These are phyloP conservation scores for Chrysochloris asiatica DNA, from an alignment of 2,113 vertebrate genomes.

Conservation along the genomic window DNA sequence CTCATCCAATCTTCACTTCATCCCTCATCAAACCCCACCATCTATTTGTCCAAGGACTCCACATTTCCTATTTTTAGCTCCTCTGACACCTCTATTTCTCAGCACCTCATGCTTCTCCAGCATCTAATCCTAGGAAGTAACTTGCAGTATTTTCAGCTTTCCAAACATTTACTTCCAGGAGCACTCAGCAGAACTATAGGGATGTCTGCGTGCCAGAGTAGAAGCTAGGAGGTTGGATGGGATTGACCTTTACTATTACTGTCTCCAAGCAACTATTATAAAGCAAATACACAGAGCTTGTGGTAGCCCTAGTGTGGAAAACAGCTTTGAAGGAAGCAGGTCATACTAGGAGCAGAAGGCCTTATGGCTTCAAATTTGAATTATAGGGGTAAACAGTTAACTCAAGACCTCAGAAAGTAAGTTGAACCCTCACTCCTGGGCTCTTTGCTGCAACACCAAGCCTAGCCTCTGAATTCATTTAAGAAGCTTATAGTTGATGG, in stretches of 20 bases:
- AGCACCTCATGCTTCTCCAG: background rate
- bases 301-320: background rate
- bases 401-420: background rate
- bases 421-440: background rate
- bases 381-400: background rate
- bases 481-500: conserved; percentile 14
- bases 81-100: background rate
- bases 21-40: background rate
- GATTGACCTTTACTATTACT: background rate
- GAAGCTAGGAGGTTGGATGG: background rate
- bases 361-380: background rate
- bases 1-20: background rate
- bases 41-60: rapidly evolving
- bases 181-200: background rate
- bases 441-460: background rate
- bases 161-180: background rate
- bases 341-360: background rate
- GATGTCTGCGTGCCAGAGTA: background rate
- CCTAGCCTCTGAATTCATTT: background rate
- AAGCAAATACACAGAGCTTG: background rate
- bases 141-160: background rate
- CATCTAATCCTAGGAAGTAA: background rate
- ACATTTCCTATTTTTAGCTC: background rate
- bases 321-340: background rate
- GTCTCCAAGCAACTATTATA: background rate